phyloP scores from a whole-genome alignment of 1,140 invertebrate species.

The Lerema accius region DNA sequence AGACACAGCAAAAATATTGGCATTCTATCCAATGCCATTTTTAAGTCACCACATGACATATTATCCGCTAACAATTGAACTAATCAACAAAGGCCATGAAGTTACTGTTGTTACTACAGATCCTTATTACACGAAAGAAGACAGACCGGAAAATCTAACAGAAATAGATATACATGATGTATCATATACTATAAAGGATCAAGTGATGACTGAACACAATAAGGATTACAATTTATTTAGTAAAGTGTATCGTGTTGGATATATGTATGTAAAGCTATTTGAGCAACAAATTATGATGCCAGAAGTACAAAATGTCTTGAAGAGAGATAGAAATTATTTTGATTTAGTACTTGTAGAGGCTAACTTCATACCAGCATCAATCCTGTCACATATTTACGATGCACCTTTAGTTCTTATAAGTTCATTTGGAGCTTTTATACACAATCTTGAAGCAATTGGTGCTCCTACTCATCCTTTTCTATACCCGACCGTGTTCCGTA shows the following conservation, averaged over 20 bases:
- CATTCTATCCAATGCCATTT: conserved; percentile 68
- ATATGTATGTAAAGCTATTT: no score
- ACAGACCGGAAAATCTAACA: conserved; percentile 53
- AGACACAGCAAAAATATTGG: conserved; percentile 63
- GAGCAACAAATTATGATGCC: conserved; percentile 36
- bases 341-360: conserved; percentile 49
- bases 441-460: conserved; percentile 35
- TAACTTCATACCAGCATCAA: conserved; percentile 28
- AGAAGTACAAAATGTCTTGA: no score
- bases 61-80: conserved; percentile 48
- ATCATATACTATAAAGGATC: conserved; percentile 62
- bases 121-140: conserved; percentile 35
- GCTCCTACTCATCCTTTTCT: conserved; percentile 33
- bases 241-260: background rate
- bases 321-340: no score
- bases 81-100: conserved; percentile 40
- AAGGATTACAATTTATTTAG: background rate
- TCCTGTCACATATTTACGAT: conserved; percentile 46
- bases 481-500: conserved; percentile 25
- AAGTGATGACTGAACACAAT: conserved; percentile 42
- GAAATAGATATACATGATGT: conserved; percentile 59
- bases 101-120: conserved; percentile 59
- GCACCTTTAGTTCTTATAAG: conserved; percentile 46
- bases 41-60: conserved; percentile 75
- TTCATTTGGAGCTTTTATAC: conserved; percentile 40